These are phyloP conservation scores for Colossoma macropomum DNA, from an alignment of 2,113 vertebrate genomes.

Conservation along the genomic window DNA sequence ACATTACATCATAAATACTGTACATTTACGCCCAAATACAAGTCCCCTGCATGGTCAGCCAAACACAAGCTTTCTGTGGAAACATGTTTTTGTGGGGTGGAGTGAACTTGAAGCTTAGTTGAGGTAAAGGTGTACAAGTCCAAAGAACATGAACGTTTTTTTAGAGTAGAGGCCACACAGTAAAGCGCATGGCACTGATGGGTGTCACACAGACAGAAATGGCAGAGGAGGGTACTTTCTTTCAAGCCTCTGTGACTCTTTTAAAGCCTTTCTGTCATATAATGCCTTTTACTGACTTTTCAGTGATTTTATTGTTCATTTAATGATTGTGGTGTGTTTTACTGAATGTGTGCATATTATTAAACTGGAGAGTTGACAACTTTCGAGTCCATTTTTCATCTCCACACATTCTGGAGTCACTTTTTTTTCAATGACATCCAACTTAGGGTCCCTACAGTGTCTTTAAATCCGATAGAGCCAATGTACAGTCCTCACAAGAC, in stretches of 20 bases:
- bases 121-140: neutral
- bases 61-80: neutral
- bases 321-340: neutral
- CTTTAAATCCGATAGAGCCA: neutral
- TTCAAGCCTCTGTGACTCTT: neutral
- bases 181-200: neutral
- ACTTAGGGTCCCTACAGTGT: neutral
- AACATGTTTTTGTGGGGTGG: neutral
- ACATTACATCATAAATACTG: constrained; percentile 14
- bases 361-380: neutral
- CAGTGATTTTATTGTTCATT: neutral
- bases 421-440: neutral
- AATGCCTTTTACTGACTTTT: neutral
- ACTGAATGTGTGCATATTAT: neutral
- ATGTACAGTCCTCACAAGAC: neutral
- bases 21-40: neutral
- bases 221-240: neutral
- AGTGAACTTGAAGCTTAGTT: neutral
- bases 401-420: neutral
- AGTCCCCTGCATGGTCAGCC: neutral
- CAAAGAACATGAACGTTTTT: neutral
- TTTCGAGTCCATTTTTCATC: neutral
- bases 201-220: neutral
- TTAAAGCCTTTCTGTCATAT: neutral
- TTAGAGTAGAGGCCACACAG: neutral